phyloP scores from a whole-genome alignment of 2,113 vertebrate genomes.

The Strix uralensis region DNA sequence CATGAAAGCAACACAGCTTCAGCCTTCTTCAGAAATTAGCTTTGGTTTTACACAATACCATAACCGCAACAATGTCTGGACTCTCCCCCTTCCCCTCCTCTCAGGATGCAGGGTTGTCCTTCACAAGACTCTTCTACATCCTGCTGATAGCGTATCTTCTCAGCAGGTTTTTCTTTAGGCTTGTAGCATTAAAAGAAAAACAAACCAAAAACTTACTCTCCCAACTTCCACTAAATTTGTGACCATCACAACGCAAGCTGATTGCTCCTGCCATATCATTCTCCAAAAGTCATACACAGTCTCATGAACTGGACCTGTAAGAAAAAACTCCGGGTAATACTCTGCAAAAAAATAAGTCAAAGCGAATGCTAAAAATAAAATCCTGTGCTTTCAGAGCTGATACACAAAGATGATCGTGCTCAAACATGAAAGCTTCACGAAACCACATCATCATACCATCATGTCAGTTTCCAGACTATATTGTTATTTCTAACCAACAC shows the following conservation, averaged over 20 bases:
- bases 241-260: slow-evolving; percentile 97
- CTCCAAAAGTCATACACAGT: slow-evolving; percentile 99
- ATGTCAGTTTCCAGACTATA: neutral
- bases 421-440: neutral
- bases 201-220: slow-evolving; percentile 81
- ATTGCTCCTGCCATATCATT: slow-evolving; percentile 99
- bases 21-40: neutral
- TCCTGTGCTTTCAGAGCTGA: neutral
- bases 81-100: neutral
- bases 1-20: neutral
- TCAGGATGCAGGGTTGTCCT: neutral
- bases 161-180: neutral
- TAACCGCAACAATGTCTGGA: neutral
- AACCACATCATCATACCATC: neutral
- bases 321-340: neutral
- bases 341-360: neutral
- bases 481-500: neutral
- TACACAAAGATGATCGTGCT: neutral
- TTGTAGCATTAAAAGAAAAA: neutral
- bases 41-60: neutral
- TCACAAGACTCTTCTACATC: neutral
- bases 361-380: neutral
- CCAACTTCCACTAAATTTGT: slow-evolving; percentile 99
- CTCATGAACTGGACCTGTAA: slow-evolving; percentile 94
- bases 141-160: neutral